A percentile compares a stretch with the other conserved stretches of the same genome.
These are phyloP conservation scores for Epirrhoe tristata DNA, from an alignment of 2,888 invertebrate species.

Conservation along the genomic window DNA sequence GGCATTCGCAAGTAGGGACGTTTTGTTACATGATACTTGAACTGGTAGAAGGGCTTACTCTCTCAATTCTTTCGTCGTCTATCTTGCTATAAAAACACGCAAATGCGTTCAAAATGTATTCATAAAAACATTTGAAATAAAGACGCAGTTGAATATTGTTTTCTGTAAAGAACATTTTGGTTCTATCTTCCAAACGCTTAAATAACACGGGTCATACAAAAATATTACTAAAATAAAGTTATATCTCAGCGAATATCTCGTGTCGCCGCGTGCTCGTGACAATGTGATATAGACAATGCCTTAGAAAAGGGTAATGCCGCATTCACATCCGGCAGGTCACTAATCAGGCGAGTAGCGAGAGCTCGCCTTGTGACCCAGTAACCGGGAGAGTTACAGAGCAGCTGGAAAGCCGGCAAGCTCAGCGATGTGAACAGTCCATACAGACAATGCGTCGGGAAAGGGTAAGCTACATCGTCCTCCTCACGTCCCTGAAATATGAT, in stretches of 20 bases:
- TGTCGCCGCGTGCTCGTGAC: constrained; percentile 82
- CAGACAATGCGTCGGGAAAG: constrained; percentile 76
- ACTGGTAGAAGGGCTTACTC: constrained; percentile 29
- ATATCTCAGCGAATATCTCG: constrained; percentile 79
- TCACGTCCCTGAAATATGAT: constrained; percentile 84
- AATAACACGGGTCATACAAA: constrained; percentile 59
- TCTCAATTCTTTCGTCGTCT: constrained; percentile 5
- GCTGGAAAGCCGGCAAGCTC: constrained; percentile 34
- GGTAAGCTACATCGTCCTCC: constrained; percentile 77
- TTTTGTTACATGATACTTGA: constrained; percentile 41
- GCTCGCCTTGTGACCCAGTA: constrained; percentile 39
- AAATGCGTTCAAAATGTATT: not conserved
- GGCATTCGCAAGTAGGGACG: constrained; percentile 27
- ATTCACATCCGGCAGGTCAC: constrained; percentile 55
- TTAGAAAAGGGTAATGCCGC: constrained; percentile 77
- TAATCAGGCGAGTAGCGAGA: constrained; percentile 43
- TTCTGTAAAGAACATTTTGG: constrained; percentile 21
- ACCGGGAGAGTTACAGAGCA: constrained; percentile 26
- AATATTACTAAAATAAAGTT: constrained; percentile 78
- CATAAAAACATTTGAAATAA: not conserved
- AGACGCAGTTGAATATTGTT: not conserved
- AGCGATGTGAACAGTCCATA: constrained; percentile 62
- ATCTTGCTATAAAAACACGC: constrained; percentile 1
- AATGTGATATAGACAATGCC: constrained; percentile 83
- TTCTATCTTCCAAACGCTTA: constrained; percentile 33